Base-by-base conservation (phyloP, 2,113 vertebrate genomes). In the Euleptes europaea region DNA sequence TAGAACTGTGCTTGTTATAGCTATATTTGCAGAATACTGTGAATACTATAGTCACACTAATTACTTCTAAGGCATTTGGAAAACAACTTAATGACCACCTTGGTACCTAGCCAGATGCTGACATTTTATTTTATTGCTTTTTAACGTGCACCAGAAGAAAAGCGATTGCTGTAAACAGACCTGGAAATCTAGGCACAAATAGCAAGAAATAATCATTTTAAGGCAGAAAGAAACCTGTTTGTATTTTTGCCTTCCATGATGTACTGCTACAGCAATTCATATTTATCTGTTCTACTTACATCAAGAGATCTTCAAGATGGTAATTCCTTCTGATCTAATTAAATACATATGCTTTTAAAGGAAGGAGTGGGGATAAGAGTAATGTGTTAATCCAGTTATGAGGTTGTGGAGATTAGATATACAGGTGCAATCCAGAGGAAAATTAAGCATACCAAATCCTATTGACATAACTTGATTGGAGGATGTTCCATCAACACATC, bases 81-180 rank as follows among this genome's bases (percentile, higher is more conserved):
- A 75, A 87, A 85, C 79, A 74, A 1, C 21, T 35, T 69, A 83
- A 66, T 73, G 15, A 38, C 15, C 86, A 86, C 1, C 38, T 84
- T 40, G 79, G 1, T n/a, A 65, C 72, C 21, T 77, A 84, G 80
- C 71, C 82, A 86, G 83, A 84, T 35, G 21, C 33, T 70, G 33
- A 54, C 5, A 82, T 86, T 89, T 88, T 2, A 82, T 83, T 90
- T 87, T 10, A 60, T 70, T 91, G 42, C 10, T 51, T 0, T 77
- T 86, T 87, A 82, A 82, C 57, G 5, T 2, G 74, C 0, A 44
- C 3, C 40, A 49, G 31, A 71, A 82, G 11, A 86, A 85, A 70
- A 73, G 2, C 35, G 17, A 44, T 28, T 5, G 33, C 35, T 49
- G 14, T 33, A 71, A 90, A 85, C 78, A 66, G 47, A 69, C 10